These are phyloP conservation scores for Xyrauchen texanus DNA, from an alignment of 2,113 vertebrate species.

Conservation along the genomic window DNA sequence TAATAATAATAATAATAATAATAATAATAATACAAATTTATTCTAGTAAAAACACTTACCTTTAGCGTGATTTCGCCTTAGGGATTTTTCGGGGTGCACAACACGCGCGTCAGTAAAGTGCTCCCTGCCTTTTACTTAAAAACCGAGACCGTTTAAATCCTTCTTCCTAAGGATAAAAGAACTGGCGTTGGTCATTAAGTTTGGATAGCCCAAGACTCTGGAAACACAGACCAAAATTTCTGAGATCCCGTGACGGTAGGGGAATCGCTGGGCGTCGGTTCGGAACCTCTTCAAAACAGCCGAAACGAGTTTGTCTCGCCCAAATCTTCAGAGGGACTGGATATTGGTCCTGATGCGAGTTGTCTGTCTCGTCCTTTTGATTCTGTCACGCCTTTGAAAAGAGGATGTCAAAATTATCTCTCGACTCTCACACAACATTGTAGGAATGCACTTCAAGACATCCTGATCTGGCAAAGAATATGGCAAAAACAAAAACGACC, in stretches of 20 bases:
- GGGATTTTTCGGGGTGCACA: constrained; percentile 50
- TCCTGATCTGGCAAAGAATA: neutral
- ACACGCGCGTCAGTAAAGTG: neutral
- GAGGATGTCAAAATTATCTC: constrained; percentile 32
- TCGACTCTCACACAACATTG: constrained; percentile 41
- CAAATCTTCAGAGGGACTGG: neutral
- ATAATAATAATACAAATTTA: constrained; percentile 1
- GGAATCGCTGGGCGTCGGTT: neutral
- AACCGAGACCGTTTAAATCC: no score
- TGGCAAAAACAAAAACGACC: neutral
- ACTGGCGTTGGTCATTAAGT: neutral
- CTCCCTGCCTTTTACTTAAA: neutral
- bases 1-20: no score
- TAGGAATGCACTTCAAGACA: neutral
- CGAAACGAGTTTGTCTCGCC: neutral
- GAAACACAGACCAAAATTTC: neutral
- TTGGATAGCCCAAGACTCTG: no score
- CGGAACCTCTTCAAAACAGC: neutral
- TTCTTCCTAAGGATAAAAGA: constrained; percentile 11
- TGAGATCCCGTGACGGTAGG: neutral
- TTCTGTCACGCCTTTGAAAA: constrained; percentile 63
- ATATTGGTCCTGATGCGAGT: constrained; percentile 76
- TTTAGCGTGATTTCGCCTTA: constrained; percentile 51
- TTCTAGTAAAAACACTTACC: constrained; percentile 59
- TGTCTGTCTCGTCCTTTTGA: constrained; percentile 68